Percentiles rank a stretch among this genome's conserved stretches.
These are phyloP conservation scores for Oryzias curvinotus DNA, from an alignment of 2,113 vertebrate species.

Conservation along the genomic window DNA sequence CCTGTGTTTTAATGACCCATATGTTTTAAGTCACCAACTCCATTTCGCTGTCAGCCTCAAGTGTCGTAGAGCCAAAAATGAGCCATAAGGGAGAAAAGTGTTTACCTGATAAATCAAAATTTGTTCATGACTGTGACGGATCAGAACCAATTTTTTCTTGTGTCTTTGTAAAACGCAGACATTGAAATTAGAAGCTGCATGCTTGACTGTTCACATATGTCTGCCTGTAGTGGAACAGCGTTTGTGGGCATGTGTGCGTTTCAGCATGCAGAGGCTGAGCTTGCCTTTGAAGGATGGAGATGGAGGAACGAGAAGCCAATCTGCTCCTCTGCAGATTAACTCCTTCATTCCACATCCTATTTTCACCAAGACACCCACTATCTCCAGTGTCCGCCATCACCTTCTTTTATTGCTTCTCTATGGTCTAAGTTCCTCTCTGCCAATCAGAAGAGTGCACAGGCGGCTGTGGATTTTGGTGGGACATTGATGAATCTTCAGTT, in stretches of 20 bases:
- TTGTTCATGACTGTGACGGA: conserved; percentile 15
- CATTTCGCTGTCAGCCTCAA: conserved; percentile 39
- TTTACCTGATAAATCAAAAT: neutral
- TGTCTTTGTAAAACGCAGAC: neutral
- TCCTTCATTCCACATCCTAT: conserved; percentile 59
- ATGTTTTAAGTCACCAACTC: conserved; percentile 63
- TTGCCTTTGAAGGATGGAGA: conserved; percentile 65
- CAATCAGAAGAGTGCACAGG: conserved; percentile 48
- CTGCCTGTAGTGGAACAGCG: neutral
- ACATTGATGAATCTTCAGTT: conserved; percentile 41
- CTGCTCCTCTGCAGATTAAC: conserved; percentile 73
- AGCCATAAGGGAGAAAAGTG: conserved; percentile 15
- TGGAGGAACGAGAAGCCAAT: conserved; percentile 52
- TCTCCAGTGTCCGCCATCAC: conserved; percentile 39
- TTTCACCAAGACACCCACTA: conserved; percentile 59
- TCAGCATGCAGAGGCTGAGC: conserved; percentile 48
- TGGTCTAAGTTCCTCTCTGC: conserved; percentile 32
- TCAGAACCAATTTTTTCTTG: neutral
- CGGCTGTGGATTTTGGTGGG: conserved; percentile 44
- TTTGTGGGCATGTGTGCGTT: conserved; percentile 9
- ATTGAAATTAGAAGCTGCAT: conserved; percentile 15
- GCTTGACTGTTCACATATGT: conserved; percentile 8
- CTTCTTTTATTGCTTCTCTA: conserved; percentile 36
- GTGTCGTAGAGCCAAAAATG: conserved; percentile 38
- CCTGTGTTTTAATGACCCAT: conserved; percentile 73